These are phyloP conservation scores for Synergus laeviventris DNA, from an alignment of 2,888 invertebrate genomes.

Conservation along the genomic window DNA sequence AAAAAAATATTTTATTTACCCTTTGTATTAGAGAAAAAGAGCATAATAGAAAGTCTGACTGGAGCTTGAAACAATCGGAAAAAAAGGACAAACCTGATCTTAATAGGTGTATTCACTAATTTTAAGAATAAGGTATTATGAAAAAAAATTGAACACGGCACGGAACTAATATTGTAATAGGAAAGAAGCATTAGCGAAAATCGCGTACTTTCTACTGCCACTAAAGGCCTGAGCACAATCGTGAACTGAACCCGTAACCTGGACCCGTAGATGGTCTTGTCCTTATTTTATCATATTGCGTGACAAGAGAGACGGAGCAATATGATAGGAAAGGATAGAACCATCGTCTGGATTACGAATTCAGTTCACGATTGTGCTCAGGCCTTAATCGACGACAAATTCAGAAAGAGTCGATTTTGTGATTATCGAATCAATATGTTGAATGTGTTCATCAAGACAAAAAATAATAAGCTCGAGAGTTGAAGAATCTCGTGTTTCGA, in stretches of 20 bases:
- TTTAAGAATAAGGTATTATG: slow-evolving; percentile 51
- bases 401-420: slow-evolving; percentile 59
- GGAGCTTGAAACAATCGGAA: background rate
- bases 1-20: too few relatives aligned
- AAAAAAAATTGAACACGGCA: slow-evolving; percentile 49
- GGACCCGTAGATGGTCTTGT: too few relatives aligned
- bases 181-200: slow-evolving; percentile 45
- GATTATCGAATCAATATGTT: slow-evolving; percentile 66
- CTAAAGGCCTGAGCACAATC: too few relatives aligned
- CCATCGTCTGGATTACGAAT: too few relatives aligned
- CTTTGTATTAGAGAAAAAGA: background rate
- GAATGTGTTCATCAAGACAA: slow-evolving; percentile 69
- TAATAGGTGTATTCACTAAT: slow-evolving; percentile 51
- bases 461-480: slow-evolving; percentile 42
- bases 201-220: slow-evolving; percentile 54
- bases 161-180: slow-evolving; percentile 51
- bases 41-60: background rate
- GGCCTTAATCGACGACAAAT: slow-evolving; percentile 56
- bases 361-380: too few relatives aligned
- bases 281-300: too few relatives aligned
- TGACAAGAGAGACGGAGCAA: too few relatives aligned
- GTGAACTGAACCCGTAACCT: too few relatives aligned
- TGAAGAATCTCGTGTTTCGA: slow-evolving; percentile 10
- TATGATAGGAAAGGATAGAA: too few relatives aligned
- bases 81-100: slow-evolving; percentile 15